Base-by-base conservation (phyloP, 1,140 invertebrate genomes). In the Metaphire vulgaris region DNA sequence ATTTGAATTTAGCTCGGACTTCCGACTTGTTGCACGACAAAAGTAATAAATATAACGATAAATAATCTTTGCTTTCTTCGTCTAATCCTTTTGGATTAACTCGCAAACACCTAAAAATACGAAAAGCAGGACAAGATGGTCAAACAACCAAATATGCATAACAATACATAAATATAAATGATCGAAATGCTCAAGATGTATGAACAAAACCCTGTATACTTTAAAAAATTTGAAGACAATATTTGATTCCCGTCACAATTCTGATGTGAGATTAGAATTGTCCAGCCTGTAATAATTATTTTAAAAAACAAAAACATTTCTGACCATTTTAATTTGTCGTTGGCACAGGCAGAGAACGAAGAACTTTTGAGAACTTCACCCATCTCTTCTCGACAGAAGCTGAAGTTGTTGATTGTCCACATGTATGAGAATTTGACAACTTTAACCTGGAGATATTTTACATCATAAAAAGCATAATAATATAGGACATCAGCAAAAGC, bases 361-460 rank as follows among this genome's bases (percentile, higher is more conserved):
- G 96, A 99, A 87, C 96, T 98, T 89, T 99, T 99, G 82, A 99
- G 90, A 77, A 99, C 97, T 90, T 99, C 97, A 80, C 97, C 97
- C 96, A 99, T 98, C 89, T 99, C 97, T 89, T 99, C 97, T 79
- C 86, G 79, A 81, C 86, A 87, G 89, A 99, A 99, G 89, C 95
- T 98, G 89, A 99, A 99, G 90, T 99, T 99, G 88, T 98, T 99
- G 89, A 99, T 99, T 83, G 97, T 99, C 97, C 97, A 99, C 94
- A 99, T 99, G 88, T 98, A 99, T 88, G 94, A 97, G 90, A 99
- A 99, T 89, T 99, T 99, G 77, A 98, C 95, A 87, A 99, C 96
- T 92, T 99, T 99, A 82, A 99, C 96, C 95, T 99, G 91, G 33
- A 79, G 81, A 69, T 56, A n/a, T n/a, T n/a, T n/a, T n/a, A n/a